Conservation (phyloP, 2,888 invertebrate species). For the Patella ulyssiponensis region DNA sequence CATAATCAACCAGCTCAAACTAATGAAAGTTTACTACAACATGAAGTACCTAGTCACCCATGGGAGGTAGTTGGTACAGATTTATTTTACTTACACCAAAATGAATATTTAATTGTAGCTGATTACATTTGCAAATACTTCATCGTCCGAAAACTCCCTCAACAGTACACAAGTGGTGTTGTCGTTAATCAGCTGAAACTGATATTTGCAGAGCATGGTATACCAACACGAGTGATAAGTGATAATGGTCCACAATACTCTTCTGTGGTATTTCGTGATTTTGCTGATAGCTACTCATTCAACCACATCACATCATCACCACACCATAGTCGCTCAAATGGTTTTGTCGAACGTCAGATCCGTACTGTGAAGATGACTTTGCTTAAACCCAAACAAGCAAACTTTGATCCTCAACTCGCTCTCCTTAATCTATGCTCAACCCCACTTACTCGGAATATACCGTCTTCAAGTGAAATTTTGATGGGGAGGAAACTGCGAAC, state of each 20-base stretch:
- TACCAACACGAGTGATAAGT: slow-evolving; percentile 18
- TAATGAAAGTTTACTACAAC: slow-evolving; percentile 24
- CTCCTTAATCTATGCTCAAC: background rate
- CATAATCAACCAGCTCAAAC: slow-evolving; percentile 21
- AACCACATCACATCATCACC: slow-evolving; percentile 20
- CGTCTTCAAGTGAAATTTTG: no score
- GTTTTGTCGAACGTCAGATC: slow-evolving; percentile 20
- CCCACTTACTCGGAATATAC: background rate
- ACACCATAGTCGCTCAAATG: slow-evolving; percentile 20
- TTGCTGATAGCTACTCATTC: slow-evolving; percentile 6
- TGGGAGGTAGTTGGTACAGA: slow-evolving; percentile 34
- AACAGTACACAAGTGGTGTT: background rate
- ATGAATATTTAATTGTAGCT: slow-evolving; percentile 25
- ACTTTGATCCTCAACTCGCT: slow-evolving; percentile 13
- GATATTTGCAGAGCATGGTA: slow-evolving; percentile 22
- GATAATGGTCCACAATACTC: slow-evolving; percentile 26
- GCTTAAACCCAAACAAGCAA: background rate
- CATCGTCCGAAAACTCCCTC: slow-evolving; percentile 13
- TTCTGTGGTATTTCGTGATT: slow-evolving; percentile 1
- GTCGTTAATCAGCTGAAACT: background rate
- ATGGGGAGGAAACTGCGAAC: no score
- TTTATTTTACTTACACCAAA: slow-evolving; percentile 24
- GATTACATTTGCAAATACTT: slow-evolving; percentile 26
- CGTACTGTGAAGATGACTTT: slow-evolving; percentile 10
- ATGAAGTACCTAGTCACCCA: slow-evolving; percentile 18